Percentiles rank a stretch among this genome's conserved stretches.
Evolutionary conservation across 1,140 invertebrate species (phyloP).

Genomic region (Octopus sinensis): DNA sequence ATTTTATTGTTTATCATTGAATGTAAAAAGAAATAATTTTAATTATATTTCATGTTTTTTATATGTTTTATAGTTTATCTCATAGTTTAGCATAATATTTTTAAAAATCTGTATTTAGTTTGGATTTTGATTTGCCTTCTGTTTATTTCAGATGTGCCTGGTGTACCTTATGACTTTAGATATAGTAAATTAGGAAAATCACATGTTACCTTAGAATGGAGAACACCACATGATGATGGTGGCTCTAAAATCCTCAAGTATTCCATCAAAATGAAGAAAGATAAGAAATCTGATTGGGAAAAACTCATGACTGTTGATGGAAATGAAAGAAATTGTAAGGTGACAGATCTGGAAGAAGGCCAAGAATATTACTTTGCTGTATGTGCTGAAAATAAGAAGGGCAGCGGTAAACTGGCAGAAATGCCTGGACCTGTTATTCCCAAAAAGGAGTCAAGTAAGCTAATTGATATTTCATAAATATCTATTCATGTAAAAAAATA

Average conservation of each 20-base stretch:
- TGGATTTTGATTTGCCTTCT: background rate
- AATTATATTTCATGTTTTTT: background rate
- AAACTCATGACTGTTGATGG: conserved; percentile 57
- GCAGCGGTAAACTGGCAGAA: conserved; percentile 91
- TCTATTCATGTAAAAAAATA: too few relatives aligned
- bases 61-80: background rate
- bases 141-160: conserved; percentile 75
- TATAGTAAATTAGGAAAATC: conserved; percentile 91
- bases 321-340: conserved; percentile 59
- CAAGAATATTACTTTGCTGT: conserved; percentile 92
- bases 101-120: too few relatives aligned
- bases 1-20: too few relatives aligned
- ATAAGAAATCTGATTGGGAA: conserved; percentile 40
- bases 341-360: conserved; percentile 84
- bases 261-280: conserved; percentile 63
- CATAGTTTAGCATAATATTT: background rate
- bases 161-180: conserved; percentile 62
- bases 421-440: conserved; percentile 59
- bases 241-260: conserved; percentile 10
- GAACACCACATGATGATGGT: conserved; percentile 70
- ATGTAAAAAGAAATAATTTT: background rate
- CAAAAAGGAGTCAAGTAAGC: conserved; percentile 69
- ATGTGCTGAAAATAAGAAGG: conserved; percentile 93
- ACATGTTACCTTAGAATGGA: conserved; percentile 83
- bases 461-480: background rate